phyloP scores from a whole-genome alignment of 2,113 vertebrate species.

The Carassius carassius region DNA sequence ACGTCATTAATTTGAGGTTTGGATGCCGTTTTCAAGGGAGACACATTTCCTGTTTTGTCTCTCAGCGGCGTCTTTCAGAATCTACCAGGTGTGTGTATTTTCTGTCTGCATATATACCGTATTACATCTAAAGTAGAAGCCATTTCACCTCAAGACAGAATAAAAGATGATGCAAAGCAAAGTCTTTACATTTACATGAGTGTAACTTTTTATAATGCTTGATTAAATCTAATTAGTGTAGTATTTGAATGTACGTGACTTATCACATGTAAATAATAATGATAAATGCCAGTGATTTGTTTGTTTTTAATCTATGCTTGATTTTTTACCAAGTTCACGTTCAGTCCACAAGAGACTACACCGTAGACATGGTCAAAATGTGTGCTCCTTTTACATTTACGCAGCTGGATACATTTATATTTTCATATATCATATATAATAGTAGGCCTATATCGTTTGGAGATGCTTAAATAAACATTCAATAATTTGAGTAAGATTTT shows the following conservation, averaged over 20 bases:
- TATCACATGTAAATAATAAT: not conserved
- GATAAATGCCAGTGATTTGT: not conserved
- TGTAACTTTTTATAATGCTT: not conserved
- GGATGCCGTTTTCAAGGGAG: not conserved
- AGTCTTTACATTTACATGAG: not conserved
- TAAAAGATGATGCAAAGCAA: not conserved
- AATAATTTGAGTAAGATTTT: not conserved
- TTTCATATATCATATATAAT: no score
- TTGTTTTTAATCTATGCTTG: not conserved
- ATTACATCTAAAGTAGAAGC: constrained; percentile 42
- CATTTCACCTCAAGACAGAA: not conserved
- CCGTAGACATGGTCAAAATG: not conserved
- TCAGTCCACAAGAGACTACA: not conserved
- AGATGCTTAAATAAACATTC: not conserved
- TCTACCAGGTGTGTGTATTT: constrained; percentile 49
- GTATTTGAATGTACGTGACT: not conserved
- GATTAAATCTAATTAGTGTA: not conserved
- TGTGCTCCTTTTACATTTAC: not conserved
- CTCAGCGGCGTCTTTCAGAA: constrained; percentile 33
- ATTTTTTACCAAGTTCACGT: not conserved
- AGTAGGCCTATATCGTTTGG: not conserved
- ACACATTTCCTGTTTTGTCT: constrained; percentile 52
- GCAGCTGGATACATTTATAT: not conserved
- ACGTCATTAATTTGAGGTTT: constrained; percentile 2
- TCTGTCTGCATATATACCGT: constrained; percentile 37